Conservation (phyloP, 2,888 invertebrate species). For the Crossocerus cetratus region DNA sequence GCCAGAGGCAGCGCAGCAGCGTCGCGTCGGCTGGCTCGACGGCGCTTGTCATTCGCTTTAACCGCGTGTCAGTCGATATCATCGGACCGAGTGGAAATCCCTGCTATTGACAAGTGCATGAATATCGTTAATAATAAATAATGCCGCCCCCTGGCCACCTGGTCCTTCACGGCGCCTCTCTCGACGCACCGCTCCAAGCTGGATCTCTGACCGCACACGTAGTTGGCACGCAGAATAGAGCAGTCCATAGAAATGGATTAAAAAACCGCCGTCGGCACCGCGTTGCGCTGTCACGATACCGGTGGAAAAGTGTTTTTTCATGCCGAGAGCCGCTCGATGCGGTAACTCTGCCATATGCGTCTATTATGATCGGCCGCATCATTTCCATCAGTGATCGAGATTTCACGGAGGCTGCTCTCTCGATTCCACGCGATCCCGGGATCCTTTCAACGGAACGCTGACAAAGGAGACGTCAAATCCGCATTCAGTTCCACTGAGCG, state of each 20-base stretch:
- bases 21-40: constrained; percentile 22
- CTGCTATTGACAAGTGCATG: constrained; percentile 73
- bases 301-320: constrained; percentile 38
- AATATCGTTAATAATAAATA: constrained; percentile 73
- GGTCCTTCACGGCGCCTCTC: not conserved
- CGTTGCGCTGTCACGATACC: constrained; percentile 31
- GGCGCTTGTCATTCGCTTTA: constrained; percentile 64
- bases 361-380: constrained; percentile 12
- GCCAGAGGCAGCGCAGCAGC: constrained; percentile 23
- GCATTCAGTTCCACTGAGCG: not conserved
- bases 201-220: constrained; percentile 16
- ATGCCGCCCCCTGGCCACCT: constrained; percentile 38
- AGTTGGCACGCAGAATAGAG: constrained; percentile 33
- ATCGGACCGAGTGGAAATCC: constrained; percentile 69
- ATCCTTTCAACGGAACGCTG: not conserved
- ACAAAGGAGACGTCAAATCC: constrained; percentile 8
- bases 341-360: constrained; percentile 18
- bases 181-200: constrained; percentile 10
- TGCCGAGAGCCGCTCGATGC: constrained; percentile 15
- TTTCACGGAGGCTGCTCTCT: not conserved
- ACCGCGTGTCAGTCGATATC: constrained; percentile 67
- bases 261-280: constrained; percentile 50
- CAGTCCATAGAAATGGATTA: constrained; percentile 43
- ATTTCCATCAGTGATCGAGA: constrained; percentile 14
- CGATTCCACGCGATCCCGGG: not conserved